A percentile compares a stretch with the other conserved stretches of the same genome.
Evolutionary conservation across 2,797 vertebrate genomes (phyloP).

Genomic region (Sebastes wilsoni): DNA sequence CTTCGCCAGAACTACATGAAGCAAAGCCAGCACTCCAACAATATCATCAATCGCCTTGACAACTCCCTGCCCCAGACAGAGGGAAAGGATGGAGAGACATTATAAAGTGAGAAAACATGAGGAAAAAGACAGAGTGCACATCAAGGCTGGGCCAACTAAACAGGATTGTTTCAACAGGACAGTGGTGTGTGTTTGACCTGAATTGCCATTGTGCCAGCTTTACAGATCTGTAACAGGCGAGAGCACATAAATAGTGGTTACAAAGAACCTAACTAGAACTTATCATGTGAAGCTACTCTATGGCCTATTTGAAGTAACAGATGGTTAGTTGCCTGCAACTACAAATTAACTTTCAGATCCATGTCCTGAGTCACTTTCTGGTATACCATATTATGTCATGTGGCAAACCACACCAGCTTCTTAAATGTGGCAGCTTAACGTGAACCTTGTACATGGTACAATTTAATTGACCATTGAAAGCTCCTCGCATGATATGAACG

Average conservation of each 20-base stretch:
- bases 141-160: neutral
- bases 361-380: neutral
- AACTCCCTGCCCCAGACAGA: neutral
- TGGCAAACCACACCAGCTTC: neutral
- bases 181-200: neutral
- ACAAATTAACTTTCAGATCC: neutral
- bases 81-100: neutral
- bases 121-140: neutral
- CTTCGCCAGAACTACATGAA: conserved; percentile 3
- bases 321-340: neutral
- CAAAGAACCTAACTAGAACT: neutral
- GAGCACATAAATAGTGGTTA: neutral
- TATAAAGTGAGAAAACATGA: neutral
- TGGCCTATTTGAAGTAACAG: neutral
- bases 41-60: conserved; percentile 21
- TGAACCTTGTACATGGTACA: neutral
- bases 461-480: neutral
- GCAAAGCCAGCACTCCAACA: conserved; percentile 13
- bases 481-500: conserved; percentile 4
- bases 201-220: neutral
- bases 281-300: neutral
- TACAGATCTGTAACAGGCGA: neutral
- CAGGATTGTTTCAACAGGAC: neutral
- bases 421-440: neutral
- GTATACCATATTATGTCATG: neutral